Percentiles rank a stretch among this genome's conserved stretches.
phyloP scores from a whole-genome alignment of 2,888 invertebrate species.

The Chirona hameri region DNA sequence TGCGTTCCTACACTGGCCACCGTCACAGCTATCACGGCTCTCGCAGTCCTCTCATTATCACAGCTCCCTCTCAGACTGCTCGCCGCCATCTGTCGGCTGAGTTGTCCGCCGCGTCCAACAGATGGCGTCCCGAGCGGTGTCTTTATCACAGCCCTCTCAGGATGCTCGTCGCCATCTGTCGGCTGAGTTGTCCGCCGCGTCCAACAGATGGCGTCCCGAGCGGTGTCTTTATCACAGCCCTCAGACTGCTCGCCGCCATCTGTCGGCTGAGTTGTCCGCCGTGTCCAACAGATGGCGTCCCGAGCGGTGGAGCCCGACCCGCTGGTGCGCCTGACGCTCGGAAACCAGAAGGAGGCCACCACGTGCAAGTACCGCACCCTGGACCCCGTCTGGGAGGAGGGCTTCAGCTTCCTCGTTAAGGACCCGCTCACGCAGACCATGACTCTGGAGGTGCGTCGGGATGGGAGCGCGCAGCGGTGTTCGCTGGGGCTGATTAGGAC shows the following conservation, averaged over 20 bases:
- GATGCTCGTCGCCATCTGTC: background rate
- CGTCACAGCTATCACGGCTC: too few relatives aligned
- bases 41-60: too few relatives aligned
- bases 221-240: too few relatives aligned
- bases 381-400: conserved; percentile 92
- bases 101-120: background rate
- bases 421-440: conserved; percentile 87
- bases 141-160: too few relatives aligned
- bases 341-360: conserved; percentile 70
- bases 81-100: background rate
- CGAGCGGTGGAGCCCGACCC: conserved; percentile 50
- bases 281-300: background rate
- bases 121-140: background rate
- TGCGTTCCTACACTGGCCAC: too few relatives aligned
- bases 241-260: background rate
- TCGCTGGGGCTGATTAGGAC: too few relatives aligned
- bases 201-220: background rate
- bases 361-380: conserved; percentile 72
- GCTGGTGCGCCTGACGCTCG: conserved; percentile 72
- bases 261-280: background rate
- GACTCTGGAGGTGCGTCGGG: conserved; percentile 64
- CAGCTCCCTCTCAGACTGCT: too few relatives aligned
- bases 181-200: background rate
- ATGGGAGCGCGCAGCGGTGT: too few relatives aligned
- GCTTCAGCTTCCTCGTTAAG: conserved; percentile 85